These are phyloP conservation scores for Gymnodraco acuticeps DNA, from an alignment of 2,797 vertebrate species.

Conservation along the genomic window DNA sequence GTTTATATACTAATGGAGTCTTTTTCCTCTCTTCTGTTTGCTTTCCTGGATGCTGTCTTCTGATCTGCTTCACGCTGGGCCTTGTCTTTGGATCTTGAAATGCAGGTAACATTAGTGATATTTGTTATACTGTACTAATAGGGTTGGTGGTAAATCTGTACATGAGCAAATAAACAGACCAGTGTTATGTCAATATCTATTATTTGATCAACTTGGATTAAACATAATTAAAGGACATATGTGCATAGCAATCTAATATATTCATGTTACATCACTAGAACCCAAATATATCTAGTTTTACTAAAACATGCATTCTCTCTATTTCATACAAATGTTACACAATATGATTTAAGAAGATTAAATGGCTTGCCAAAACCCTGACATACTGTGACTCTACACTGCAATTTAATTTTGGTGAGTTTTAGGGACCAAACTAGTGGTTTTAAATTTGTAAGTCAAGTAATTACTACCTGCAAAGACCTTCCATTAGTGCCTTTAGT, in stretches of 20 bases:
- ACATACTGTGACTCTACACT: background rate
- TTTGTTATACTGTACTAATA: background rate
- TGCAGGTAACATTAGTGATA: constrained; percentile 53
- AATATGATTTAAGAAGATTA: background rate
- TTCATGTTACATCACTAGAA: background rate
- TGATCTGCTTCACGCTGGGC: constrained; percentile 29
- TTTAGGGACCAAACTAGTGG: background rate
- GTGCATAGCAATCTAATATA: background rate
- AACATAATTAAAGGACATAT: background rate
- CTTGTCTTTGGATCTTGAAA: constrained; percentile 22
- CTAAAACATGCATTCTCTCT: background rate
- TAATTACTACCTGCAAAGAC: background rate
- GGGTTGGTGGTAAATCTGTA: background rate
- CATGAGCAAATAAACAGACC: background rate
- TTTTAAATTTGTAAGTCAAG: background rate
- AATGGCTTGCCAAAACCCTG: background rate
- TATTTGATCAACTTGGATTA: background rate
- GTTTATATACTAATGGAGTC: constrained; percentile 23
- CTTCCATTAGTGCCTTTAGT: background rate
- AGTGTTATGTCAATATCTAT: background rate
- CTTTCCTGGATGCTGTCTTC: constrained; percentile 29
- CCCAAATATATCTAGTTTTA: background rate
- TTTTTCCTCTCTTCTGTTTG: constrained; percentile 40
- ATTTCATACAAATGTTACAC: background rate
- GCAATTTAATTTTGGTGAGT: background rate